Conservation (phyloP, 1,140 invertebrate species). For the Lordiphosa mommai region DNA sequence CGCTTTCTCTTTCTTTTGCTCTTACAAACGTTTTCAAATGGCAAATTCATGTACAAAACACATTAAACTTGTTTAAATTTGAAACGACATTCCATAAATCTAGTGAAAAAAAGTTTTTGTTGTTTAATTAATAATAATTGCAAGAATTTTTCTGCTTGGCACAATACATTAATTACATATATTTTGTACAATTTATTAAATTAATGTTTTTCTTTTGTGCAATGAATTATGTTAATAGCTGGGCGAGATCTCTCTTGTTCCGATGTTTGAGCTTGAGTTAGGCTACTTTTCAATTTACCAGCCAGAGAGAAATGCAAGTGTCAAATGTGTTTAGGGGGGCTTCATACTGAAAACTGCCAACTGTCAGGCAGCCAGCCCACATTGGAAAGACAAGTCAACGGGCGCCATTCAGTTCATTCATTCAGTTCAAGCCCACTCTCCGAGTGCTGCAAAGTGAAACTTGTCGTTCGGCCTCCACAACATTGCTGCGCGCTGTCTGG, state of each 20-base stretch:
- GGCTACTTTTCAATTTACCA: conserved; percentile 12
- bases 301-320: conserved; percentile 1
- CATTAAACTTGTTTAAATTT: conserved; percentile 33
- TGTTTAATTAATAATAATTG: too few species aligned
- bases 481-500: conserved; percentile 1
- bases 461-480: conserved; percentile 6
- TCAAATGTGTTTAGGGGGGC: conserved; percentile 3
- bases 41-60: conserved; percentile 14
- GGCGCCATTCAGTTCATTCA: conserved; percentile 1
- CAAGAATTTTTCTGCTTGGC: background rate
- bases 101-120: conserved; percentile 21
- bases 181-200: conserved; percentile 51
- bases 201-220: conserved; percentile 32
- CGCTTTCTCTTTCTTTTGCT: background rate
- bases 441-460: conserved; percentile 10
- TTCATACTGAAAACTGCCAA: background rate
- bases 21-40: background rate
- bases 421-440: conserved; percentile 9
- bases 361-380: conserved; percentile 5
- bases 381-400: background rate
- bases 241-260: background rate
- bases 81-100: conserved; percentile 23
- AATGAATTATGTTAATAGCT: conserved; percentile 32
- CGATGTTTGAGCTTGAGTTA: background rate
- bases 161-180: conserved; percentile 16